These are phyloP conservation scores for Parapsyche elsis DNA, from an alignment of 1,140 invertebrate species.

Conservation along the genomic window DNA sequence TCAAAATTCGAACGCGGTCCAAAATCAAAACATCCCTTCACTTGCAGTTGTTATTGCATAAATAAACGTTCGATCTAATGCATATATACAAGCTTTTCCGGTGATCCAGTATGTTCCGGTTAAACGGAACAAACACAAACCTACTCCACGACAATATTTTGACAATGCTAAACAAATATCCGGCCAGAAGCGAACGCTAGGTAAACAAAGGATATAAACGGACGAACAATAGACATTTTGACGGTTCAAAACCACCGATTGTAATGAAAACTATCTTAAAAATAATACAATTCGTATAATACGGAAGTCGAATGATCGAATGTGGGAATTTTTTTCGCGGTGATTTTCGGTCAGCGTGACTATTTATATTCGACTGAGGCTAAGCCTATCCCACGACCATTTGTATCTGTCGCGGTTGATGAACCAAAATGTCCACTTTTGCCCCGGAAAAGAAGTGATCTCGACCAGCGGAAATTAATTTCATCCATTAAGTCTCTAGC, in stretches of 20 bases:
- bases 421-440: constrained; percentile 35
- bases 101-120: not conserved
- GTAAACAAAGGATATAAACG: not conserved
- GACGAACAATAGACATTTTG: not conserved
- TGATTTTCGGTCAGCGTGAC: no score
- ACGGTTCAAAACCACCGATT: not conserved
- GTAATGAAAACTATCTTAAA: no score
- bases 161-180: not conserved
- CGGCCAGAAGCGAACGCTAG: not conserved
- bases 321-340: no score
- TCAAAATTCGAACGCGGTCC: no score
- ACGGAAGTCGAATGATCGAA: not conserved
- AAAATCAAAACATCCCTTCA: no score
- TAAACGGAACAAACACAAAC: not conserved
- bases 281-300: not conserved
- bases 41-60: no score
- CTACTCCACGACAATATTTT: not conserved
- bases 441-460: constrained; percentile 18
- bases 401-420: constrained; percentile 32
- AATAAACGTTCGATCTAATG: no score
- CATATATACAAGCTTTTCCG: not conserved
- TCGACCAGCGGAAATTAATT: constrained; percentile 29
- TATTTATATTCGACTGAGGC: not conserved
- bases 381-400: constrained; percentile 2
- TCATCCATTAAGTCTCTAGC: constrained; percentile 9